Conservation (phyloP, 35 echinoderm and acorn worm species). For the Ophiothrix spiculata region DNA sequence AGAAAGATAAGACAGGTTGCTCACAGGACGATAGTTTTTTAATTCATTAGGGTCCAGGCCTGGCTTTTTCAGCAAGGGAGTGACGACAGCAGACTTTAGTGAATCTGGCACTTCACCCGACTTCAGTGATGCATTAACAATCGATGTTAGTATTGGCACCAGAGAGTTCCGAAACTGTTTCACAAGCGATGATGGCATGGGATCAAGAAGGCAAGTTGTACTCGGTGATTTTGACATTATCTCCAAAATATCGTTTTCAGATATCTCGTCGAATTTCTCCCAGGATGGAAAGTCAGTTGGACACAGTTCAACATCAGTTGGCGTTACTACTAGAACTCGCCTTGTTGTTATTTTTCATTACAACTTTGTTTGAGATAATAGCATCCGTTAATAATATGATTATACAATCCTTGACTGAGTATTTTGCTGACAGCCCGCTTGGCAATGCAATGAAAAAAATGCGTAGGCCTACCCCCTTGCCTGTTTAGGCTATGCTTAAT, state of each 20-base stretch:
- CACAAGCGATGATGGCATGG: slow-evolving; percentile 35
- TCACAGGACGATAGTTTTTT: slow-evolving; percentile 37
- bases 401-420: too few relatives aligned
- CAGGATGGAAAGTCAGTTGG: too few relatives aligned
- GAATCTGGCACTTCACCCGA: not conserved
- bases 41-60: slow-evolving; percentile 10
- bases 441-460: too few relatives aligned
- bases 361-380: too few relatives aligned
- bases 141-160: not conserved
- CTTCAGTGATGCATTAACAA: not conserved
- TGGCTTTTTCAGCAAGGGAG: slow-evolving; percentile 29
- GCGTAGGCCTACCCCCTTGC: too few relatives aligned
- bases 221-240: slow-evolving; percentile 26
- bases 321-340: too few relatives aligned
- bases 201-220: slow-evolving; percentile 45
- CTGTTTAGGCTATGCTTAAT: too few relatives aligned
- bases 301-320: too few relatives aligned
- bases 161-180: slow-evolving; percentile 2
- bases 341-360: too few relatives aligned
- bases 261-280: not conserved
- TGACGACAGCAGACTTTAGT: slow-evolving; percentile 3
- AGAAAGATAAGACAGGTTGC: slow-evolving; percentile 27
- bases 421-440: too few relatives aligned
- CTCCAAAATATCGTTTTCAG: slow-evolving; percentile 9
- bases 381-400: too few relatives aligned